Percentiles rank a stretch among this genome's conserved stretches.
Conservation (phyloP, 2,113 vertebrate genomes). For the Ceyx melanurus region DNA sequence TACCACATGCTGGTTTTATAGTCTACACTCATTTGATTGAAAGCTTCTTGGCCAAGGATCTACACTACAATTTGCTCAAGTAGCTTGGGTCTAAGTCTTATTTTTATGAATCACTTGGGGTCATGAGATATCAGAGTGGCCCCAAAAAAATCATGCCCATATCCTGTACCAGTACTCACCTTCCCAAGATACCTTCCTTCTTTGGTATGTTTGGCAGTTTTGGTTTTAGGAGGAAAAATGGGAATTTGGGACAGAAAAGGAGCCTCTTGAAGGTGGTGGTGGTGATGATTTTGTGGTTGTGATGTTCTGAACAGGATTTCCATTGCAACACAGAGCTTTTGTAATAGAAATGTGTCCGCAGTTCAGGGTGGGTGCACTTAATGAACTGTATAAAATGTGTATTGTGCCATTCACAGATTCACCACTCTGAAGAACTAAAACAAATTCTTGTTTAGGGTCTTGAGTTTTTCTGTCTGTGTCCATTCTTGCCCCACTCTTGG, state of each 20-base stretch:
- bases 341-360: neutral
- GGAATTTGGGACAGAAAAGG: neutral
- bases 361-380: neutral
- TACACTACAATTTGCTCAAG: neutral
- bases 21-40: neutral
- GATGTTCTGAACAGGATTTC: neutral
- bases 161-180: neutral
- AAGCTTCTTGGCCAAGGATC: neutral
- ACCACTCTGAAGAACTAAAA: neutral
- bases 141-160: neutral
- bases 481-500: neutral
- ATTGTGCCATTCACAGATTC: neutral
- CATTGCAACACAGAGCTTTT: neutral
- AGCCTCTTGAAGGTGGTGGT: neutral
- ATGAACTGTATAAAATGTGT: neutral
- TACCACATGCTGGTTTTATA: neutral
- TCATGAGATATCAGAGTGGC: neutral
- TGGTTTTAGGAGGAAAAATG: neutral
- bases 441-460: neutral
- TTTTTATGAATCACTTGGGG: neutral
- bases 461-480: neutral
- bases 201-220: neutral
- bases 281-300: neutral
- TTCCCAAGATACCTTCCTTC: neutral
- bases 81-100: neutral